Evolutionary conservation across 2,888 invertebrate genomes (phyloP), one percentile per base, ranked within the genome.

Genomic region (Cantharis nigra): DNA sequence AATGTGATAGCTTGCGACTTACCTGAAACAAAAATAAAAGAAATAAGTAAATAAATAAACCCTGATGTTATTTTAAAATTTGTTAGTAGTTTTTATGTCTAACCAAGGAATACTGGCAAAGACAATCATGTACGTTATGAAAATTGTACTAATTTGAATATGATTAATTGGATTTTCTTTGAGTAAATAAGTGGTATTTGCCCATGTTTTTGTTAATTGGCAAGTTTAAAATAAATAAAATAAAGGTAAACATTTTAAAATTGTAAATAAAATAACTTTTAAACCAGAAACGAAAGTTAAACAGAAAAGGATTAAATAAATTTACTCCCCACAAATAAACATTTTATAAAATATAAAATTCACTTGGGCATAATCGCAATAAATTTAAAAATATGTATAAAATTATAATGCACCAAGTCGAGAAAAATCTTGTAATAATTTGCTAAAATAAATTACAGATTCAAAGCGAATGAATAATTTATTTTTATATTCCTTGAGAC

Each of bases 401-500:
- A 49, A 49, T 49, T 49, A 49, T 49, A 49, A 49, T 49, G 49
- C 7, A 7, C 49, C 49, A n/a, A 49, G n/a, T 49, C n/a, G 49
- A 49, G 49, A n/a, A 49, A 49, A 49, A 49, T 72, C 63, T 72
- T 69, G 69, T 72, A 67, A 72, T 73, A 73, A 76, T 76, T 76
- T 76, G 77, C 74, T 63, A 74, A 69, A 77, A 77, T 77, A 77
- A 77, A 77, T 77, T 77, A 74, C 77, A 74, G 74, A 77, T 74
- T 77, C 62, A 77, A 77, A 63, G 63, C 69, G 77, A 64, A 77
- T 71, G 74, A 64, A 77, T 77, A 77, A 77, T 77, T 77, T 71
- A 74, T 71, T 63, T 69, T 71, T 74, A 70, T 73, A 71, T 77
- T 76, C 26, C 67, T 13, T 33, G 30, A 69, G 71, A 49, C 63